phyloP scores from a whole-genome alignment of 2,797 vertebrate species.

The Trematomus bernacchii region DNA sequence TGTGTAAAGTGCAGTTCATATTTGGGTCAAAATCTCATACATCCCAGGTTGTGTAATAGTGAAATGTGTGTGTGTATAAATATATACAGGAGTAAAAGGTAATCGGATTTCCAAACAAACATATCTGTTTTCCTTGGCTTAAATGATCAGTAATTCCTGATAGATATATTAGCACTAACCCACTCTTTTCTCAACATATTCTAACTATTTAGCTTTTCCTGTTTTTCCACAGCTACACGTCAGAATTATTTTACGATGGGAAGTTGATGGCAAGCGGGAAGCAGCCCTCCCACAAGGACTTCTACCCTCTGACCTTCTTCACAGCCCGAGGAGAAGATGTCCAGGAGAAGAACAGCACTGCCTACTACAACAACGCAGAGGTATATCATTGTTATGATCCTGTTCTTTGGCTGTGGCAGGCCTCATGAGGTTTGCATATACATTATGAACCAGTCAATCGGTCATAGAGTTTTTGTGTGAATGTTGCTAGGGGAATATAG shows the following conservation, averaged over 20 bases:
- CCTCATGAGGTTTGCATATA: background rate
- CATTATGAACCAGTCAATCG: background rate
- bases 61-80: background rate
- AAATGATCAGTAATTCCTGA: background rate
- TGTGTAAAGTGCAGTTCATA: background rate
- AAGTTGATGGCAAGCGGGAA: constrained; percentile 99
- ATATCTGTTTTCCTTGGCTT: background rate
- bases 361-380: constrained; percentile 99
- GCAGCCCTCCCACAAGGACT: constrained; percentile 98
- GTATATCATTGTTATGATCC: constrained; percentile 73
- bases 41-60: background rate
- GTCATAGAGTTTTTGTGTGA: background rate
- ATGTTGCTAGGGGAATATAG: background rate
- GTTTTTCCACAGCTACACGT: constrained; percentile 91
- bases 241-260: constrained; percentile 98
- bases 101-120: background rate
- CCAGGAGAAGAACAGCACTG: constrained; percentile 99
- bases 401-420: background rate
- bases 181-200: background rate
- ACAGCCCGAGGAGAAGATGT: constrained; percentile 98
- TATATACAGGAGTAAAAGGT: background rate
- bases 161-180: background rate
- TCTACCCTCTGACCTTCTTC: constrained; percentile 98
- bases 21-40: background rate
- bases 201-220: background rate